These are phyloP conservation scores for Calameuta filiformis DNA, from an alignment of 2,888 invertebrate species.

Conservation along the genomic window DNA sequence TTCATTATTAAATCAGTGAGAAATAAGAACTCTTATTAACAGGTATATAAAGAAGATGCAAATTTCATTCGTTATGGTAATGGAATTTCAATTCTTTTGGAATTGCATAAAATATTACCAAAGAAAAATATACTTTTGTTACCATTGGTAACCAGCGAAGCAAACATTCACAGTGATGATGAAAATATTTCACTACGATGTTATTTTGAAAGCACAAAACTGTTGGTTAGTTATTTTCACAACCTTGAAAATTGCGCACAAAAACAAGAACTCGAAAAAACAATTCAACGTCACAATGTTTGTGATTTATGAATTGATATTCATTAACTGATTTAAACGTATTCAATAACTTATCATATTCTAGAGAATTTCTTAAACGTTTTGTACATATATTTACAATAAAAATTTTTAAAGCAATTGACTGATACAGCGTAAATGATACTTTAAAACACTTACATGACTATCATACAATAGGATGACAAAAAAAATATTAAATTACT, in stretches of 20 bases:
- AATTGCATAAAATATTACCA: constrained; percentile 60
- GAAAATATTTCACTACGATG: constrained; percentile 64
- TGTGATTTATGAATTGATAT: not conserved
- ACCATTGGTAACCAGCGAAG: constrained; percentile 59
- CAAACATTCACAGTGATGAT: constrained; percentile 56
- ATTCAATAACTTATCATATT: not conserved
- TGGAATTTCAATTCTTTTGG: constrained; percentile 59
- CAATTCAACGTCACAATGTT: not conserved
- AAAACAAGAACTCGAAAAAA: not conserved
- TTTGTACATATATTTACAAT: constrained; percentile 40
- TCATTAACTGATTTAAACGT: not conserved
- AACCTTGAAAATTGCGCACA: constrained; percentile 35
- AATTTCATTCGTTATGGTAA: constrained; percentile 65
- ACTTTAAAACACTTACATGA: not conserved
- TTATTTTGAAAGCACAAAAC: constrained; percentile 66
- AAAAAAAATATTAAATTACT: constrained; percentile 21
- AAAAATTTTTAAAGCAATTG: constrained; percentile 21
- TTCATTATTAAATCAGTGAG: not conserved
- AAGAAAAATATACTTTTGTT: constrained; percentile 60
- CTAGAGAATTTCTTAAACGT: not conserved
- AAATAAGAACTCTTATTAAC: constrained; percentile 18
- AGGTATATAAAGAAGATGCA: constrained; percentile 67
- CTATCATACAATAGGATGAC: not conserved
- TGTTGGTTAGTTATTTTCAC: constrained; percentile 65
- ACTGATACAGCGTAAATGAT: constrained; percentile 29